Base-by-base conservation (phyloP, 2,888 invertebrate genomes). In the Cheilosia variabilis region DNA sequence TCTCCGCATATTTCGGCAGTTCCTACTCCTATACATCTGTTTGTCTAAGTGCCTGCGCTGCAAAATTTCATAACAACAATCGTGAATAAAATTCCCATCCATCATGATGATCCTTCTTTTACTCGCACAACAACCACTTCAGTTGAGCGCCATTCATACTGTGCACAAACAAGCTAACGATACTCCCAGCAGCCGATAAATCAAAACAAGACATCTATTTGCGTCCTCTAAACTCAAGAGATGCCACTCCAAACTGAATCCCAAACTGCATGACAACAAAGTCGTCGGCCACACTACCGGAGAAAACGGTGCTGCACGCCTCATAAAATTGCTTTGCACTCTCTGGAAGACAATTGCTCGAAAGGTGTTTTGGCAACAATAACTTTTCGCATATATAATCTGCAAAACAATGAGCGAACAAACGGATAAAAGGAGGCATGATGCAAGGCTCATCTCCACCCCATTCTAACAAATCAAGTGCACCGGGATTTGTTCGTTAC, bases 311-410 rank as follows among this genome's bases (percentile, higher is more conserved):
- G 22, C 66, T n/a, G 22, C 68, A 78, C 65, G 69, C 58, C 60
- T 15, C 65, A 71, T 79, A 79, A 78, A 78, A 78, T 63, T 68
- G 63, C 58, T 53, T 83, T 53, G 41, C 77, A 66, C 66, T 66
- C 37, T 66, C 45, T 78, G n/a, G 62, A 77, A 76, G 72, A 76
- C 77, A 76, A 77, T 77, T 60, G 77, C 71, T 65, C 71, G 57
- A 72, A 77, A 81, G 71, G 77, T 75, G 68, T 69, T 73, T 71
- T 71, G 76, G 58, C 69, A 71, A 82, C 77, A 65, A 82, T 72
- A 71, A 82, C 65, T 77, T 82, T 72, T 65, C 52, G 73, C 83
- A 73, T 69, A 73, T 65, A 73, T 69, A 73, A 73, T 84, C 78
- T 53, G 43, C 43, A 68, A 73, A 75, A 73, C 83, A 78, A 78